Percentiles rank a stretch among this genome's conserved stretches.
phyloP scores from a whole-genome alignment of 2,113 vertebrate genomes.

The Hydrolagus affinis region DNA sequence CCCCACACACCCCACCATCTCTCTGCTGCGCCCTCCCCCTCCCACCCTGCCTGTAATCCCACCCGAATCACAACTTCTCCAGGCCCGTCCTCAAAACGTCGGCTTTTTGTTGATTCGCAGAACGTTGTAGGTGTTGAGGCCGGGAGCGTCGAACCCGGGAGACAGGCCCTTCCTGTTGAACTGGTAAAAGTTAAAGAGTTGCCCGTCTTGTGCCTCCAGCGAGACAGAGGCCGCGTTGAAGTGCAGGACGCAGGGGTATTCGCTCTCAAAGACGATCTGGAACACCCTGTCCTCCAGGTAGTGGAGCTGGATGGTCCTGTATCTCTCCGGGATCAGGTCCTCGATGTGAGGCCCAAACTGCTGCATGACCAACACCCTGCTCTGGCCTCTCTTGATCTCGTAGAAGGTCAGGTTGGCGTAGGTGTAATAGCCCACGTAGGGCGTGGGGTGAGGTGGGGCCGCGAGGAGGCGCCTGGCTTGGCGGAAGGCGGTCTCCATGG shows the following conservation, averaged over 20 bases:
- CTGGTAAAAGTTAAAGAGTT: constrained; percentile 75
- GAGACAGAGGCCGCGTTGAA: constrained; percentile 69
- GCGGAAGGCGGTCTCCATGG: constrained; percentile 66
- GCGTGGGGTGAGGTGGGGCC: constrained; percentile 61
- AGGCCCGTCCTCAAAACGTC: constrained; percentile 42
- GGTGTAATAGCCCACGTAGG: constrained; percentile 77
- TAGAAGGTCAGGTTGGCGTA: constrained; percentile 81
- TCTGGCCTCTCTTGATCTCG: constrained; percentile 64
- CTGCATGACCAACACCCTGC: constrained; percentile 71
- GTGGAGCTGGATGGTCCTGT: constrained; percentile 66
- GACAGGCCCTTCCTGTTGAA: constrained; percentile 66
- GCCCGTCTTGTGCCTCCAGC: constrained; percentile 76
- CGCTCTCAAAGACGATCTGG: constrained; percentile 71
- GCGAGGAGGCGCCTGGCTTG: constrained; percentile 54
- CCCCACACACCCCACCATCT: background rate
- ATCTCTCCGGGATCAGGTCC: constrained; percentile 63
- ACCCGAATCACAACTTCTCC: background rate
- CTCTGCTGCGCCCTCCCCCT: background rate
- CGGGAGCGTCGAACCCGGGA: constrained; percentile 77
- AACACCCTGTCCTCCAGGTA: constrained; percentile 75
- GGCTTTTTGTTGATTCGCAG: constrained; percentile 62
- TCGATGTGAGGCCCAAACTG: constrained; percentile 82
- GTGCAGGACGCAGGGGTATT: constrained; percentile 73
- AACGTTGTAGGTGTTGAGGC: constrained; percentile 79
- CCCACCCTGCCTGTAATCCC: too few relatives aligned